Percentiles rank a stretch among this genome's conserved stretches.
Conservation (phyloP, 1,140 invertebrate genomes). For the Euglossa dilemma region DNA sequence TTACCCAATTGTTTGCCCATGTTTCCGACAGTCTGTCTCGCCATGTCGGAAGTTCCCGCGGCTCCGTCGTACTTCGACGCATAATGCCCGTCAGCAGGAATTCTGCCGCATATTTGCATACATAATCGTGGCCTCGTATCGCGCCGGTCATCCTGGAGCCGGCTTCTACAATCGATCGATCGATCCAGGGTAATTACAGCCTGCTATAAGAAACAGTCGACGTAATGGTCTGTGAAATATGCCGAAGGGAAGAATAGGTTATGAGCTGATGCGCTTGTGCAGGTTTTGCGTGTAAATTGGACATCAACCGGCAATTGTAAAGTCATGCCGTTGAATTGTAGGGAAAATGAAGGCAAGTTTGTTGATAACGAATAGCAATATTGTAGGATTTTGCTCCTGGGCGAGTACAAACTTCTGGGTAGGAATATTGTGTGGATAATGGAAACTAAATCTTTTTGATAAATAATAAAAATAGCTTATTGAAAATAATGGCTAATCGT, state of each 20-base stretch:
- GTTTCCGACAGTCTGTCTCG: slow-evolving; percentile 66
- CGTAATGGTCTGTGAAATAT: background rate
- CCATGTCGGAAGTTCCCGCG: slow-evolving; percentile 67
- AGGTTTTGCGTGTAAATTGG: too few relatives aligned
- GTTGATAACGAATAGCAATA: too few relatives aligned
- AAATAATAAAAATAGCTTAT: too few relatives aligned
- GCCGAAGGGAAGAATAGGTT: background rate
- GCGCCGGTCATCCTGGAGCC: slow-evolving; percentile 52
- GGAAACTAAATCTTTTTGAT: too few relatives aligned
- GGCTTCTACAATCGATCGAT: slow-evolving; percentile 1
- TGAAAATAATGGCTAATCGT: too few relatives aligned
- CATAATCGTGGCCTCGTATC: slow-evolving; percentile 65
- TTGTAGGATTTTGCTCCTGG: too few relatives aligned
- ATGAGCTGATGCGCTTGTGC: too few relatives aligned
- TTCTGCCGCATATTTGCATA: slow-evolving; percentile 72
- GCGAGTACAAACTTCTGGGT: too few relatives aligned
- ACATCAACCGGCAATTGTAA: too few relatives aligned
- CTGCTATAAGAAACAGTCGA: background rate
- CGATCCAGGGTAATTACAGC: slow-evolving; percentile 25
- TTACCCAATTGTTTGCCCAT: slow-evolving; percentile 71
- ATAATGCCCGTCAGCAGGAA: slow-evolving; percentile 69
- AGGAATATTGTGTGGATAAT: too few relatives aligned
- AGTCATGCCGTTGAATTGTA: too few relatives aligned
- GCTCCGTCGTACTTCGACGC: slow-evolving; percentile 60
- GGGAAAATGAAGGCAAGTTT: too few relatives aligned